Conservation (phyloP, 2,797 vertebrate species). For the Sebastes ruberrimus region DNA sequence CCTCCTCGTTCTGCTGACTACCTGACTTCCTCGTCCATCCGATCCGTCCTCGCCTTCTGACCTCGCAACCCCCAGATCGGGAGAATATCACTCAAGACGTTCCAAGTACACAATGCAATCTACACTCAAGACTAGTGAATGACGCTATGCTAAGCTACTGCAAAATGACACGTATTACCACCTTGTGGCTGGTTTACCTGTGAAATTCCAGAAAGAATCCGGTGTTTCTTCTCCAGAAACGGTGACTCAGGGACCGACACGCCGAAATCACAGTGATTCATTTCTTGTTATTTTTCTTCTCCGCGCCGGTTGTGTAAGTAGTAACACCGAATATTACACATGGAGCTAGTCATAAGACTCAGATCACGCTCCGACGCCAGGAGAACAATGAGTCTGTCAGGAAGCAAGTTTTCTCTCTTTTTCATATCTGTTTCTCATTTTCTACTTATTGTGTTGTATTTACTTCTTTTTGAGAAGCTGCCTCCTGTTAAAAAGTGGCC, state of each 20-base stretch:
- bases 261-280: slow-evolving; percentile 38
- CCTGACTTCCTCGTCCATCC: slow-evolving; percentile 56
- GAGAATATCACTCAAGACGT: background rate
- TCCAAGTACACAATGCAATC: slow-evolving; percentile 19
- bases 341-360: slow-evolving; percentile 1
- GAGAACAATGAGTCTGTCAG: slow-evolving; percentile 35
- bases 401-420: slow-evolving; percentile 5
- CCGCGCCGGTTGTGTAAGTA: slow-evolving; percentile 35
- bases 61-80: background rate
- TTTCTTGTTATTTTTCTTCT: slow-evolving; percentile 31
- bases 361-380: slow-evolving; percentile 14
- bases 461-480: background rate
- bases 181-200: slow-evolving; percentile 29
- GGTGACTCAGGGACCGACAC: slow-evolving; percentile 55
- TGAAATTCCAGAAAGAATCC: slow-evolving; percentile 31
- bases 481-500: slow-evolving; percentile 33
- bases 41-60: background rate
- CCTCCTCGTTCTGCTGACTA: slow-evolving; percentile 55
- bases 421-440: slow-evolving; percentile 1
- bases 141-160: slow-evolving; percentile 30
- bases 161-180: background rate
- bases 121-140: slow-evolving; percentile 21
- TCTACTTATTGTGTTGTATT: background rate
- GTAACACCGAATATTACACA: slow-evolving; percentile 7
- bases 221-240: background rate